A percentile compares a stretch with the other conserved stretches of the same genome.
phyloP scores from a whole-genome alignment of 2,113 vertebrate species.

The Alligator sinensis region DNA sequence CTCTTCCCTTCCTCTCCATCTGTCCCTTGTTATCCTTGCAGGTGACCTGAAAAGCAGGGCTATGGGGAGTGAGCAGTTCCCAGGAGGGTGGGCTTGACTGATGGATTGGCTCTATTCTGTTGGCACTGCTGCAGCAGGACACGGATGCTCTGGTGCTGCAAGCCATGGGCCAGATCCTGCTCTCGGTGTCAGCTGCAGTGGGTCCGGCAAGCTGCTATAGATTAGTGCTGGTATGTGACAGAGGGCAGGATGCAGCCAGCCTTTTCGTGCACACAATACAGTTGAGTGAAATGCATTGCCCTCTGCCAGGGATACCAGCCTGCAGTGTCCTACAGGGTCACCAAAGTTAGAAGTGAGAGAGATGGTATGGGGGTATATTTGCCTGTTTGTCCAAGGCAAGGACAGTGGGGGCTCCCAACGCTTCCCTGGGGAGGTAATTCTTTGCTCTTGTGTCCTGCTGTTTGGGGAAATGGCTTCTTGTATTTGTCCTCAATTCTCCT shows the following conservation, averaged over 20 bases:
- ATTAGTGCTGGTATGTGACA: neutral
- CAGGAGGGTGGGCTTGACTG: neutral
- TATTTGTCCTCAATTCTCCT: neutral
- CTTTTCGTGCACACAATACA: too few relatives aligned
- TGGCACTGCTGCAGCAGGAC: neutral
- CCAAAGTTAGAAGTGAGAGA: neutral
- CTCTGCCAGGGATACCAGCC: too few relatives aligned
- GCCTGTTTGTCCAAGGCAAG: too few relatives aligned
- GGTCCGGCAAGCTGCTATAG: neutral
- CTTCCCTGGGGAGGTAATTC: neutral
- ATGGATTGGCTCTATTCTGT: neutral
- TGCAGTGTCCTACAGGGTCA: neutral
- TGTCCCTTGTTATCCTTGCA: conserved; percentile 11
- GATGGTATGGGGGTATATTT: neutral
- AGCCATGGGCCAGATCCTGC: neutral
- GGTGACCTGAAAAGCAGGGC: conserved; percentile 27
- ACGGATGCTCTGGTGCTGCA: neutral
- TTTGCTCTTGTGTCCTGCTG: neutral
- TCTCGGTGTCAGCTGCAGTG: neutral
- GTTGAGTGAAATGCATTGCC: too few relatives aligned
- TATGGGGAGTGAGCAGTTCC: neutral
- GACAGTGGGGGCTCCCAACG: neutral
- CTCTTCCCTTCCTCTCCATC: neutral
- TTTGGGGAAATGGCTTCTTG: neutral
- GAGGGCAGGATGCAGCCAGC: neutral